phyloP scores from a whole-genome alignment of 2,113 vertebrate species.

The Motacilla alba region DNA sequence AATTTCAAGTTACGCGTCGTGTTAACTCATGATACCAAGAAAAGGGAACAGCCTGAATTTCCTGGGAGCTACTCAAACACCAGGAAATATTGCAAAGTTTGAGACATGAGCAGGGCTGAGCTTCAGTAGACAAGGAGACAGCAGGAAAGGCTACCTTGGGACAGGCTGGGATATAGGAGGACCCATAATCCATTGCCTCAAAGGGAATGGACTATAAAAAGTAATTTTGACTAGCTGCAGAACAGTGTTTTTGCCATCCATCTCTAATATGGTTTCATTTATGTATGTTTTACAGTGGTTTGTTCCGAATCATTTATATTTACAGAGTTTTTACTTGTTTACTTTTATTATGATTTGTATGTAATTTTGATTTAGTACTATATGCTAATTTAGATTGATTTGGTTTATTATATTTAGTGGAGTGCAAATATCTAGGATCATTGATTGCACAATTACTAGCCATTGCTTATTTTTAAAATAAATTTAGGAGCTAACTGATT shows the following conservation, averaged over 20 bases:
- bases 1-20: accelerated
- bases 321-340: neutral
- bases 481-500: neutral
- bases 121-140: neutral
- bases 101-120: neutral
- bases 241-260: neutral
- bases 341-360: neutral
- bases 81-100: neutral
- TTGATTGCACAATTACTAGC: neutral
- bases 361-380: neutral
- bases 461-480: neutral
- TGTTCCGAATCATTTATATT: neutral
- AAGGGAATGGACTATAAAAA: neutral
- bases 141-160: neutral
- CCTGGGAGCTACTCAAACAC: neutral
- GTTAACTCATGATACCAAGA: neutral
- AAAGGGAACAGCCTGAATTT: neutral
- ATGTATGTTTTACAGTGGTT: neutral
- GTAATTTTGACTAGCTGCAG: neutral
- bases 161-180: neutral
- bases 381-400: neutral
- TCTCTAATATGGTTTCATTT: neutral
- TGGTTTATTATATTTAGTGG: neutral
- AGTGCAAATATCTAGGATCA: neutral
- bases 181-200: neutral